A percentile compares a stretch with the other conserved stretches of the same genome.
These are phyloP conservation scores for Esox masquinongy DNA, from an alignment of 2,797 vertebrate genomes.

Conservation along the genomic window DNA sequence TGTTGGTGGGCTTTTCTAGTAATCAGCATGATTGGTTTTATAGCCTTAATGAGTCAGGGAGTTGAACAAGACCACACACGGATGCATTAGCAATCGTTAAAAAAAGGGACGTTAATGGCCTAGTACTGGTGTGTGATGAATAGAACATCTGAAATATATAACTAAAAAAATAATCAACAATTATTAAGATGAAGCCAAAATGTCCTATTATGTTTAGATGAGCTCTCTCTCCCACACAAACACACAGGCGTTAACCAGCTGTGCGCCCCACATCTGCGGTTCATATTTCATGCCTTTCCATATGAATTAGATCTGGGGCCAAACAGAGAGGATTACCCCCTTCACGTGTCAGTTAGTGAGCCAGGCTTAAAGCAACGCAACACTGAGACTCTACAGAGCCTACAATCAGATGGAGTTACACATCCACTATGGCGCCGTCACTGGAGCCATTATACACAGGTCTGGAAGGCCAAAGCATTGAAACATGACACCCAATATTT, in stretches of 20 bases:
- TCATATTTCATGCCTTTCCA: slow-evolving; percentile 41
- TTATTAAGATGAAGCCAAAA: slow-evolving; percentile 38
- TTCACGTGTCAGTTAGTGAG: slow-evolving; percentile 31
- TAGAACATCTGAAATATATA: not conserved
- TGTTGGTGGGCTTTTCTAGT: slow-evolving; percentile 37
- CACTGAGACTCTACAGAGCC: slow-evolving; percentile 15
- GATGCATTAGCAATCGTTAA: slow-evolving; percentile 8
- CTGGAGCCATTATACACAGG: slow-evolving; percentile 10
- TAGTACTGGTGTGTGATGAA: slow-evolving; percentile 2
- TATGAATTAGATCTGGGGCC: slow-evolving; percentile 28
- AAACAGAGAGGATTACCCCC: slow-evolving; percentile 41
- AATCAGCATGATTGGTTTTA: slow-evolving; percentile 55
- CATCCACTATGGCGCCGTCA: slow-evolving; percentile 22
- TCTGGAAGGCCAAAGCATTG: not conserved
- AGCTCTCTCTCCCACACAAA: slow-evolving; percentile 6
- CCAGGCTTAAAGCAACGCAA: slow-evolving; percentile 29
- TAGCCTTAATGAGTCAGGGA: slow-evolving; percentile 45
- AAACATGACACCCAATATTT: not conserved
- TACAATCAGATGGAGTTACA: slow-evolving; percentile 27
- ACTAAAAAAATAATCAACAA: slow-evolving; percentile 27
- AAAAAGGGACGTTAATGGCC: slow-evolving; percentile 4
- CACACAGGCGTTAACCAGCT: slow-evolving; percentile 41
- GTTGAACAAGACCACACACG: slow-evolving; percentile 1
- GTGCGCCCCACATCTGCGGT: slow-evolving; percentile 31
- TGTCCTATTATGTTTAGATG: slow-evolving; percentile 22